Percentiles rank a stretch among this genome's conserved stretches.
Evolutionary conservation across 2,888 invertebrate genomes (phyloP).

Genomic region (Gymnocheta viridis): DNA sequence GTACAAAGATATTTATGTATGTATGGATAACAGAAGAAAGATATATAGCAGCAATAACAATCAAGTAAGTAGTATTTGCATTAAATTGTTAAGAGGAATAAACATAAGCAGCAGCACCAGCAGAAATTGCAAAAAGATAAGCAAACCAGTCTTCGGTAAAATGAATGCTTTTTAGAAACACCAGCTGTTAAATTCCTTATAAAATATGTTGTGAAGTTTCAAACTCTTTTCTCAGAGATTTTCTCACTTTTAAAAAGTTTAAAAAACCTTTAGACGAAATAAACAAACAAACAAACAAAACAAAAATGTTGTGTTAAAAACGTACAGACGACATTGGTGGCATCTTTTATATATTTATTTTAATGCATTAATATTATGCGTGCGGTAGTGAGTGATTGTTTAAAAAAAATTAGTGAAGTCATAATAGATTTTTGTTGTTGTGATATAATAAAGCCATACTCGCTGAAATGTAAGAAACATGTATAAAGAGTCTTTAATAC

Average conservation of each 20-base stretch:
- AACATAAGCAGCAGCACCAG: slow-evolving; percentile 70
- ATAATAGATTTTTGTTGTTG: slow-evolving; percentile 43
- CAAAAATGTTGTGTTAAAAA: slow-evolving; percentile 37
- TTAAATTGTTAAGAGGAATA: slow-evolving; percentile 17
- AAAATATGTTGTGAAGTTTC: slow-evolving; percentile 26
- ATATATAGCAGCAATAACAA: slow-evolving; percentile 40
- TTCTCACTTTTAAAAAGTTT: background rate
- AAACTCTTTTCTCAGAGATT: slow-evolving; percentile 30
- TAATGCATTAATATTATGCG: slow-evolving; percentile 42
- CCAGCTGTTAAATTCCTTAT: slow-evolving; percentile 35
- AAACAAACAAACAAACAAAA: slow-evolving; percentile 4
- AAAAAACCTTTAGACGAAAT: background rate
- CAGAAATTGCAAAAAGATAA: slow-evolving; percentile 52
- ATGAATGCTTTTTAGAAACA: slow-evolving; percentile 44
- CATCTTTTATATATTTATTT: slow-evolving; percentile 9
- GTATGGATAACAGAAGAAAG: slow-evolving; percentile 49
- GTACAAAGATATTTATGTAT: slow-evolving; percentile 27
- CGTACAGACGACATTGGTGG: slow-evolving; percentile 32
- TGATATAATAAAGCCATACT: slow-evolving; percentile 61
- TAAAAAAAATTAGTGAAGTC: slow-evolving; percentile 55
- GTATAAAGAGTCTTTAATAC: slow-evolving; percentile 51
- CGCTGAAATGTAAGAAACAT: slow-evolving; percentile 52
- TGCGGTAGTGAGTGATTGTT: slow-evolving; percentile 48
- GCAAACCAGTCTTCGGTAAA: slow-evolving; percentile 37
- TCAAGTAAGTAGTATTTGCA: slow-evolving; percentile 34